phyloP scores from a whole-genome alignment of 2,797 vertebrate species.

The Melanotaenia maccullochi region DNA sequence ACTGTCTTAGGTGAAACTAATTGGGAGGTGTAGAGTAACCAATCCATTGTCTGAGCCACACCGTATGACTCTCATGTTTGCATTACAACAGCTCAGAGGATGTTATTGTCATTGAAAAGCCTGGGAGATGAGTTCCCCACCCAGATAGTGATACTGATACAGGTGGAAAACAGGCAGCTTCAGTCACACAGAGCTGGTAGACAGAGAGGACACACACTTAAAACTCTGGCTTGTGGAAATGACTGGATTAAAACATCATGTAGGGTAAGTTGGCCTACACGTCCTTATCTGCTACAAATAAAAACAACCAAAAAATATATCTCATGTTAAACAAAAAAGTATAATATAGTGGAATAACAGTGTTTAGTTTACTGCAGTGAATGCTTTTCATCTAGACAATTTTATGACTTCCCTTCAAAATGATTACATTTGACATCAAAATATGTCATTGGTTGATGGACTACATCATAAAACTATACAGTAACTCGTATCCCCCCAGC shows the following conservation, averaged over 20 bases:
- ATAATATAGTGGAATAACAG: not conserved
- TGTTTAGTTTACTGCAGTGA: too few species aligned
- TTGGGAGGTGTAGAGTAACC: slow-evolving; percentile 50
- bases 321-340: not conserved
- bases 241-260: slow-evolving; percentile 11
- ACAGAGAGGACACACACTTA: slow-evolving; percentile 5
- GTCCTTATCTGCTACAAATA: not conserved
- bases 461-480: not conserved
- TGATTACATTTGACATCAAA: not conserved
- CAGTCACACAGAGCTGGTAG: slow-evolving; percentile 48
- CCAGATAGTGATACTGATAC: slow-evolving; percentile 66
- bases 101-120: slow-evolving; percentile 56
- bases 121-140: slow-evolving; percentile 66
- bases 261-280: slow-evolving; percentile 59
- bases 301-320: not conserved
- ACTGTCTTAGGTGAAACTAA: slow-evolving; percentile 53
- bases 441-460: not conserved
- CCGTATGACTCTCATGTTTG: slow-evolving; percentile 48
- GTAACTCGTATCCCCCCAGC: not conserved
- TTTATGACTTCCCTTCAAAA: not conserved
- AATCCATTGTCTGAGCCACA: slow-evolving; percentile 46
- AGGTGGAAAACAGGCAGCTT: slow-evolving; percentile 59
- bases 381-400: not conserved
- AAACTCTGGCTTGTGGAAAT: slow-evolving; percentile 39
- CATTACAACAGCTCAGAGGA: slow-evolving; percentile 53